A percentile compares a stretch with the other conserved stretches of the same genome.
Evolutionary conservation across 2,797 vertebrate genomes (phyloP).

Genomic region (Dicrostonyx torquatus): DNA sequence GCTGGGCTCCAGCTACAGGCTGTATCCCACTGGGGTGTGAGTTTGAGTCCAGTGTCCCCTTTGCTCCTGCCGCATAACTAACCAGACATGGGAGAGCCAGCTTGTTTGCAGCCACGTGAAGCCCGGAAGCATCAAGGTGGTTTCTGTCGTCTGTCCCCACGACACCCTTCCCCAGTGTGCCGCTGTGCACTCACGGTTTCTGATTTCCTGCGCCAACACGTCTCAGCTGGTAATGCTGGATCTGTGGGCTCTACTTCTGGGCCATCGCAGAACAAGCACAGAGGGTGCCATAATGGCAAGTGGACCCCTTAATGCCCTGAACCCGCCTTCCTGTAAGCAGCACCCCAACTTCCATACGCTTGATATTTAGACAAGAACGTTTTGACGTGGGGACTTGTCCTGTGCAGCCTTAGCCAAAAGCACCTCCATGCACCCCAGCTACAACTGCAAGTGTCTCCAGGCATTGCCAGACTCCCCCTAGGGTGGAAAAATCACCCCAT

Average conservation of each 20-base stretch:
- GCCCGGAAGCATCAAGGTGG: background rate
- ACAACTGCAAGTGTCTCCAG: background rate
- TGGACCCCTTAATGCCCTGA: background rate
- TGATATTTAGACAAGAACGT: background rate
- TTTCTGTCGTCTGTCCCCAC: background rate
- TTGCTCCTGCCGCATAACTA: background rate
- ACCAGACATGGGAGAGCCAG: background rate
- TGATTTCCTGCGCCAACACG: conserved; percentile 47
- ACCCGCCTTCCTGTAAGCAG: background rate
- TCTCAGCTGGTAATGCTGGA: background rate
- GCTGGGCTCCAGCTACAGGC: background rate
- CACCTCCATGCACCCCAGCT: background rate
- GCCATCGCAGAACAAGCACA: background rate
- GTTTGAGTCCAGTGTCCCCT: background rate
- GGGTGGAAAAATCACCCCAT: background rate
- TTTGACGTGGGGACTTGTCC: background rate
- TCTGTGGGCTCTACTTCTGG: background rate
- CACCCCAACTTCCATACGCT: background rate
- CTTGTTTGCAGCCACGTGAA: background rate
- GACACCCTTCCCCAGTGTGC: background rate
- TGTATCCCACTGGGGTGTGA: background rate
- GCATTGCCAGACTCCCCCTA: background rate
- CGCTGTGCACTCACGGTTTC: background rate
- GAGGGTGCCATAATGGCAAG: background rate
- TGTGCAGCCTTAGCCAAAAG: background rate